Conservation (phyloP, 1,140 invertebrate genomes). For the Heliconius himera region DNA sequence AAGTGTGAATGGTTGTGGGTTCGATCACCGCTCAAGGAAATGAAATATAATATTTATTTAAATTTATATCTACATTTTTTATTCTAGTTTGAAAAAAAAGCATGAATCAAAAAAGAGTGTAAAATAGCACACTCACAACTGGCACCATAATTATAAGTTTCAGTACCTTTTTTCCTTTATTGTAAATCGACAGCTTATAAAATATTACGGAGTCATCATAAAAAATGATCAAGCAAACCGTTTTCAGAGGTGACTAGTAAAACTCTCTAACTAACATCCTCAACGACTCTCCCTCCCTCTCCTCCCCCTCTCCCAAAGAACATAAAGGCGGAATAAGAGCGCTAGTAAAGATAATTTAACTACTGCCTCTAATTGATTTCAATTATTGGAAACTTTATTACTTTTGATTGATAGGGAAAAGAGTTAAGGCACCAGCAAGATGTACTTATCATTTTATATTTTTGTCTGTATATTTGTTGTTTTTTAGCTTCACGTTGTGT, state of each 20-base stretch:
- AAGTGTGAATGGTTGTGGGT: too few relatives aligned
- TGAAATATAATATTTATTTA: too few relatives aligned
- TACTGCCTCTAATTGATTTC: conserved; percentile 40
- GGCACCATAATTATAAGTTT: too few relatives aligned
- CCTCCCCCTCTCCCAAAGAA: neutral
- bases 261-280: neutral
- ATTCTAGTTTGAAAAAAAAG: too few relatives aligned
- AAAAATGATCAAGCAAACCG: neutral
- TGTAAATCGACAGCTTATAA: too few relatives aligned
- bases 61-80: too few relatives aligned
- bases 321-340: conserved; percentile 27
- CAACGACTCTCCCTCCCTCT: neutral
- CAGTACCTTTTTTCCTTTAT: too few relatives aligned
- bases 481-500: too few relatives aligned
- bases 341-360: conserved; percentile 39
- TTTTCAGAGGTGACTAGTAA: neutral
- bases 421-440: neutral
- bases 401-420: neutral
- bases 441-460: neutral
- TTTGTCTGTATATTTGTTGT: neutral
- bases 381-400: conserved; percentile 32
- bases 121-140: too few relatives aligned
- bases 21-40: too few relatives aligned
- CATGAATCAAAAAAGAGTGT: too few relatives aligned
- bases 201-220: too few relatives aligned